Conservation (phyloP, 2,113 vertebrate species). For the Diphyllodes magnificus region DNA sequence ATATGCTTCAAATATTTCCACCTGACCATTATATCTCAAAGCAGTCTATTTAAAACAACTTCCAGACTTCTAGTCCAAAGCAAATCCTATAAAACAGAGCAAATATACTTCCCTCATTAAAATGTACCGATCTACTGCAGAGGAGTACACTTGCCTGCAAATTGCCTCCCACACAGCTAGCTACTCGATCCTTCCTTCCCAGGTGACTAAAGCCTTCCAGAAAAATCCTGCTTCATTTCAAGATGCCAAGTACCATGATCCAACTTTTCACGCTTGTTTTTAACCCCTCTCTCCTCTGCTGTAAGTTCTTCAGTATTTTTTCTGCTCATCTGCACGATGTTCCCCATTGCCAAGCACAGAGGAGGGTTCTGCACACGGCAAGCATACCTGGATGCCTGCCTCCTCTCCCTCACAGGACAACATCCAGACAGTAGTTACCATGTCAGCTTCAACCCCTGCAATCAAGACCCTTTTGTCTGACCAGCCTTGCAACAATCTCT, state of each 20-base stretch:
- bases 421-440: background rate
- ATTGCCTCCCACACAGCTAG: conserved; percentile 62
- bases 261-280: conserved; percentile 27
- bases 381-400: accelerated
- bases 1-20: conserved; percentile 1
- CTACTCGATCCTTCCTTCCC: conserved; percentile 45
- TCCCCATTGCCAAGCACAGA: background rate
- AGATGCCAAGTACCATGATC: conserved; percentile 4
- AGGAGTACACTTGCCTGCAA: conserved; percentile 65
- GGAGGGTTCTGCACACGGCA: background rate
- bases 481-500: background rate
- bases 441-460: background rate
- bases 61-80: conserved; percentile 39
- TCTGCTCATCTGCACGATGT: background rate
- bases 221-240: conserved; percentile 54
- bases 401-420: background rate
- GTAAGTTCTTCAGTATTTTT: background rate
- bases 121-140: conserved; percentile 61
- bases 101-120: conserved; percentile 58
- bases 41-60: conserved; percentile 9
- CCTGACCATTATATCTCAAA: conserved; percentile 39
- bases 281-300: background rate
- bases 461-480: background rate
- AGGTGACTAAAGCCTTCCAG: conserved; percentile 65
- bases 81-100: conserved; percentile 33